Conservation (phyloP, 2,113 vertebrate genomes). For the Xerus inauris region DNA sequence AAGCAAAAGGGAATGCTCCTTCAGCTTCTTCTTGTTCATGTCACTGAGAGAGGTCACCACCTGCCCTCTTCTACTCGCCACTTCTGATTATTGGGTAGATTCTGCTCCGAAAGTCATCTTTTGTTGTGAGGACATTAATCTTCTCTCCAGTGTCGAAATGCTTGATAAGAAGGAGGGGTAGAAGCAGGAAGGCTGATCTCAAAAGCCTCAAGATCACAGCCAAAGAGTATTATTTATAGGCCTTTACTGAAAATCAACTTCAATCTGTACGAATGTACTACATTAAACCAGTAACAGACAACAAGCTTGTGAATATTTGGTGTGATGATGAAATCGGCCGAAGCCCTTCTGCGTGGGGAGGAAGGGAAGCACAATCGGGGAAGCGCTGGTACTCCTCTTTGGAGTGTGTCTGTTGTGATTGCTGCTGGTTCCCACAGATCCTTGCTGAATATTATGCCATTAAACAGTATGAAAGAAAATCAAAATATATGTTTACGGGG, state of each 20-base stretch:
- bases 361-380: slow-evolving; percentile 76
- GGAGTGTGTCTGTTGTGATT: slow-evolving; percentile 86
- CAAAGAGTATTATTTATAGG: slow-evolving; percentile 70
- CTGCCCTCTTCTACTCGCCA: slow-evolving; percentile 72
- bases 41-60: slow-evolving; percentile 71
- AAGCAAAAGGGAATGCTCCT: slow-evolving; percentile 74
- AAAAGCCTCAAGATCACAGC: slow-evolving; percentile 77
- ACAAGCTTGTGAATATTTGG: slow-evolving; percentile 84
- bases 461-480: slow-evolving; percentile 88
- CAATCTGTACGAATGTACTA: slow-evolving; percentile 70
- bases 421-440: slow-evolving; percentile 83
- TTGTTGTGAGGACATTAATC: slow-evolving; percentile 84
- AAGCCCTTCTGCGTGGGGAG: slow-evolving; percentile 74
- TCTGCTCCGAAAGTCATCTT: slow-evolving; percentile 82
- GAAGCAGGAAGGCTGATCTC: slow-evolving; percentile 71
- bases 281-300: slow-evolving; percentile 75
- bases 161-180: slow-evolving; percentile 79
- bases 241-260: slow-evolving; percentile 69
- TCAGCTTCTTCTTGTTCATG: slow-evolving; percentile 74
- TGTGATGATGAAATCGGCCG: slow-evolving; percentile 72
- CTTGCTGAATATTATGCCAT: slow-evolving; percentile 87
- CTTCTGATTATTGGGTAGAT: slow-evolving; percentile 81
- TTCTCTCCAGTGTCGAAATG: slow-evolving; percentile 46
- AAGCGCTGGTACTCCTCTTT: slow-evolving; percentile 78
- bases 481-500: slow-evolving; percentile 87